phyloP scores from a whole-genome alignment of 1,140 invertebrate species.

The Conus ventricosus region DNA sequence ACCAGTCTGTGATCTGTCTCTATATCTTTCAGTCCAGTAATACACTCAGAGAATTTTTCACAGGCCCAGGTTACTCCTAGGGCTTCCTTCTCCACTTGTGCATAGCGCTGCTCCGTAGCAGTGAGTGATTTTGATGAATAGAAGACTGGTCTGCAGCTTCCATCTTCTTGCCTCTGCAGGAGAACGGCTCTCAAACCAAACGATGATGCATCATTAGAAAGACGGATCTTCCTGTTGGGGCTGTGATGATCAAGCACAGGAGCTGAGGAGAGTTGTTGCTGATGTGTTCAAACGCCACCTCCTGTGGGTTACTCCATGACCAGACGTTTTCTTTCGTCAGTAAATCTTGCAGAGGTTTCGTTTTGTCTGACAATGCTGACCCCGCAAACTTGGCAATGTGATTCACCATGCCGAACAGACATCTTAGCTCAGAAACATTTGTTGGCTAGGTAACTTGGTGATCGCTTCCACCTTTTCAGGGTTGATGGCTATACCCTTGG shows the following conservation, averaged over 20 bases:
- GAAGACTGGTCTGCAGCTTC: background rate
- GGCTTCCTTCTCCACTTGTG: background rate
- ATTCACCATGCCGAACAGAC: background rate
- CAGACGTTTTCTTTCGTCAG: background rate
- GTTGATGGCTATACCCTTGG: too few species aligned
- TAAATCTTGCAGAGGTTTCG: background rate
- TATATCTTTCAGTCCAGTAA: background rate
- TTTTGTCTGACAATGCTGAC: background rate
- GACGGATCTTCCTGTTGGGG: conserved; percentile 25
- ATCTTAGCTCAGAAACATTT: background rate
- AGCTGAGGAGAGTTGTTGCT: background rate
- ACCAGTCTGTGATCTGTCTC: background rate
- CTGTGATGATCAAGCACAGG: background rate
- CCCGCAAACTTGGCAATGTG: background rate
- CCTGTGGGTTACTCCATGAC: background rate
- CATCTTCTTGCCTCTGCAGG: background rate
- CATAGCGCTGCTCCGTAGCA: background rate
- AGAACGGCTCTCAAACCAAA: background rate
- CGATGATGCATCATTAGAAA: conserved; percentile 26
- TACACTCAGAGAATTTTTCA: background rate
- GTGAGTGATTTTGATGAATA: background rate
- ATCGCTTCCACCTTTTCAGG: too few species aligned
- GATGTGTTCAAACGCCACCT: background rate
- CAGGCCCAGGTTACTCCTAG: background rate
- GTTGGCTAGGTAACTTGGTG: background rate